Base-by-base conservation (phyloP, 2,797 vertebrate species). In the Sebastes umbrosus region DNA sequence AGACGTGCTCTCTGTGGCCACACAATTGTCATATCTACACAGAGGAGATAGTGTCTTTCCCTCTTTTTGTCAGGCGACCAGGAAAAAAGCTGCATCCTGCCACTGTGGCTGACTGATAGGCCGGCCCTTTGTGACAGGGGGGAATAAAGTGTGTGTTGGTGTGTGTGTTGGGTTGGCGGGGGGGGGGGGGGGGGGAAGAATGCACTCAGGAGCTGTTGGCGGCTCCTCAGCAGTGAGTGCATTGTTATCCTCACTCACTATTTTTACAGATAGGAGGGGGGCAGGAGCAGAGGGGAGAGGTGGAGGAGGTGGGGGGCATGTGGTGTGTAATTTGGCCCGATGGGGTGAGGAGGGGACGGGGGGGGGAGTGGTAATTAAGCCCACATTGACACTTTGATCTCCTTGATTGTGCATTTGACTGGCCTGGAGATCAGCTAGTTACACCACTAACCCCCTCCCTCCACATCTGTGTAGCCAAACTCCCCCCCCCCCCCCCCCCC, bases 361-460 rank as follows among this genome's bases (percentile, higher is more conserved):
- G 6, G 27, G 36, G 12, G 36, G 5, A 39, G 36, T 82, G 90
- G 94, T 94, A 95, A 96, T 96, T 96, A 96, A 95, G 87, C 86
- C 92, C 93, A 91, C 92, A 94, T 93, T 94, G 93, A 85, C 91
- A 92, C 95, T 96, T 95, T 96, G 96, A 96, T 96, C 94, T 92
- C 90, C 86, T 84, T 87, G 91, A 95, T 95, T 95, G 93, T 95
- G 94, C 94, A 94, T 96, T 94, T 95, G 94, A 96, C 94, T 94
- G 93, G 91, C 88, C 92, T 85, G 92, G 80, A 87, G 92, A 95
- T 94, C 91, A 90, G 86, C 88, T 63, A 85, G 88, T 84, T 67
- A 90, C 92, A 85, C 88, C 79, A 77, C 64, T 63, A 31, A 55
- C 77, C 80, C 83, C 87, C 81, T 73, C 83, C 60, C 65, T 58